Base-by-base conservation (phyloP, 1,140 invertebrate species). In the Melanaphis sacchari region DNA sequence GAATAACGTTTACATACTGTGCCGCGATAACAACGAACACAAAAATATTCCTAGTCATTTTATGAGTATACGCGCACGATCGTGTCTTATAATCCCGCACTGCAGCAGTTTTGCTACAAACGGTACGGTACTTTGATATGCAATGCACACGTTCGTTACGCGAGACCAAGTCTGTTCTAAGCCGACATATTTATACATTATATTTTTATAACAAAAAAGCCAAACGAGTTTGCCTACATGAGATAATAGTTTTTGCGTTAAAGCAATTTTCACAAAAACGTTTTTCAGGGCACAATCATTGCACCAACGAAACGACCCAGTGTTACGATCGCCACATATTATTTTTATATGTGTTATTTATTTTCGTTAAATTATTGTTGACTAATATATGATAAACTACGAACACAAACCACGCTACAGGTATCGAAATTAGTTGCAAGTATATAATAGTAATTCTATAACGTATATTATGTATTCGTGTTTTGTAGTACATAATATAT, bases 141-240 rank as follows among this genome's bases (percentile, higher is more conserved):
- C 85, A 46, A 49, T 87, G 85, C 85, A 87, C 84, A 85, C 43
- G 85, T 46, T 7, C 43, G 85, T 87, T n/a, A 87, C 85, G 85
- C 85, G 43, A 87, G 85, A 87, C 85, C 43, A 49, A 87, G 41
- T 87, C 85, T 87, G 43, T 87, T 87, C 43, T 43, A 3, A 9
- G 3, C 43, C 15, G 7, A 31, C 31, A 40, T 84, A 36, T 41
- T 11, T 41, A 85, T 43, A n/a, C 3, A 36, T 46, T 46, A 46
- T 76, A 76, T n/a, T 76, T 87, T 87, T 31, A 3, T 4, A 18
- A 31, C 40, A n/a, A 87, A 87, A n/a, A 43, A 8, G n/a, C 89
- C 36, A 52, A 36, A 59, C 24, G 46, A 59, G 9, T 41, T 31
- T 38, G 46, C 31, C 40, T 15, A 9, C 43, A 21, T 49, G 36